Conservation (phyloP, 2,888 invertebrate species). For the Parochlus steinenii region DNA sequence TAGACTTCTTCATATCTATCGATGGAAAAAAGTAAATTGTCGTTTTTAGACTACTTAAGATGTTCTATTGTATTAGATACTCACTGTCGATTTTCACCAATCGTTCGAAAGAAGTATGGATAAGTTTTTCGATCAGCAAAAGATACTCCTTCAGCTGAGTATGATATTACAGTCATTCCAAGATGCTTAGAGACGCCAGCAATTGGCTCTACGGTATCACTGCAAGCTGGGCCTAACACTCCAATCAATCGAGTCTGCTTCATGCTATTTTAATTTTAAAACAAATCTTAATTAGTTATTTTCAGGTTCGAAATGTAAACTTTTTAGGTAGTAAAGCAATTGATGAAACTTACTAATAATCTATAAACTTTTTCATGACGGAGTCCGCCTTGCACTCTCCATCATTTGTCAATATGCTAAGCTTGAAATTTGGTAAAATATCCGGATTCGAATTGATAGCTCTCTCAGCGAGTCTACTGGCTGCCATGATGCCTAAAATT, state of each 20-base stretch:
- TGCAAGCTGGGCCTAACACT: conserved; percentile 62
- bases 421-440: conserved; percentile 40
- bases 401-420: conserved; percentile 39
- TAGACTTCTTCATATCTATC: conserved; percentile 35
- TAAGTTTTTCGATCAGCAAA: conserved; percentile 51
- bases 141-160: conserved; percentile 59
- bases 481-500: conserved; percentile 39
- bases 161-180: conserved; percentile 54
- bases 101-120: conserved; percentile 65
- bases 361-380: conserved; percentile 59
- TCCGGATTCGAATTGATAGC: conserved; percentile 42
- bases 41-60: conserved; percentile 17
- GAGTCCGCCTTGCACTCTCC: conserved; percentile 54
- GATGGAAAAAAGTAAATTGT: background rate
- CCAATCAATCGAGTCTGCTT: conserved; percentile 48
- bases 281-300: no score
- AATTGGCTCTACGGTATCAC: conserved; percentile 63
- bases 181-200: conserved; percentile 60
- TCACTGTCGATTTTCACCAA: conserved; percentile 58
- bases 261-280: no score
- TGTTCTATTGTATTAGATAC: conserved; percentile 14
- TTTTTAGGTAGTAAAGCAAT: no score
- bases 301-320: no score
- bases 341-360: conserved; percentile 42
- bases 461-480: conserved; percentile 42